These are phyloP conservation scores for Icerya purchasi DNA, from an alignment of 2,888 invertebrate genomes.

Conservation along the genomic window DNA sequence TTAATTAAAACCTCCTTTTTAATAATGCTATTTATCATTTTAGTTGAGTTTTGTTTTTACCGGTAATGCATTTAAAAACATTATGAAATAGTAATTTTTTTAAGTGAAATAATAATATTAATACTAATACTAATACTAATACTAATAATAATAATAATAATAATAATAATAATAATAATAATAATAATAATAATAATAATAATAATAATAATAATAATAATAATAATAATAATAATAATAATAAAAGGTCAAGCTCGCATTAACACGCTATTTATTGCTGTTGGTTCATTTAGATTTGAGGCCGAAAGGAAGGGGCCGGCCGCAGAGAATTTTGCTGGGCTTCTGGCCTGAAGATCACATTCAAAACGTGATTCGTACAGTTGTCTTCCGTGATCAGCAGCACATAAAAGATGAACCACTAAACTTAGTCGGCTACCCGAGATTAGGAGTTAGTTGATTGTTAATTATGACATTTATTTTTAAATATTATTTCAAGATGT, in stretches of 20 bases:
- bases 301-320: constrained; percentile 75
- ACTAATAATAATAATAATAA: too few relatives aligned
- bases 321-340: constrained; percentile 71
- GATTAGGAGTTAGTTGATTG: constrained; percentile 38
- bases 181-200: not conserved
- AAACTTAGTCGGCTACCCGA: constrained; percentile 32
- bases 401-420: constrained; percentile 51
- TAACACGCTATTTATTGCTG: too few relatives aligned
- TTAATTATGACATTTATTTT: too few relatives aligned
- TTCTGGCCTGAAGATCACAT: constrained; percentile 90
- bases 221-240: not conserved
- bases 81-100: too few relatives aligned
- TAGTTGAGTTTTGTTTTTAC: too few relatives aligned
- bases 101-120: too few relatives aligned
- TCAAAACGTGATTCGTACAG: constrained; percentile 74
- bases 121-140: too few relatives aligned
- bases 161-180: too few relatives aligned
- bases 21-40: too few relatives aligned
- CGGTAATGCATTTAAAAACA: too few relatives aligned
- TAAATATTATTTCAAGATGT: too few relatives aligned
- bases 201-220: not conserved
- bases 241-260: not conserved
- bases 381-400: constrained; percentile 69
- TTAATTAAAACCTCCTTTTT: too few relatives aligned
- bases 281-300: constrained; percentile 46